Conservation (phyloP, 1,140 invertebrate species). For the Anoplolepis gracilipes region DNA sequence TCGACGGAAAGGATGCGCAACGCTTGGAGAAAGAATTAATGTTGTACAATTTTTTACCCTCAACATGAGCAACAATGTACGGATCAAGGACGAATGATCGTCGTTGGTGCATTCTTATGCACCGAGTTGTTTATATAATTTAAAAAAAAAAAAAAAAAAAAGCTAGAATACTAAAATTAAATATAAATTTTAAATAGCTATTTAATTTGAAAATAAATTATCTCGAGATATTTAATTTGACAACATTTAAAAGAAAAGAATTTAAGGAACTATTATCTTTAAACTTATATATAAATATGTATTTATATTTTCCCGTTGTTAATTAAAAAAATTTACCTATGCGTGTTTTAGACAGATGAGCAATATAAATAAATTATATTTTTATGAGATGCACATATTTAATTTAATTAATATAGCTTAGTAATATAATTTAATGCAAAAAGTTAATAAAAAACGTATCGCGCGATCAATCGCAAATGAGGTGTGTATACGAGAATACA, state of each 20-base stretch:
- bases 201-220: not conserved
- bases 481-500: constrained; percentile 26
- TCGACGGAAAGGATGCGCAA: constrained; percentile 13
- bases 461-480: constrained; percentile 9
- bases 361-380: constrained; percentile 1
- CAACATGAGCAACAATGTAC: not conserved
- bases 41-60: not conserved
- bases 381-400: not conserved
- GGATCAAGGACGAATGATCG: not conserved
- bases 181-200: not conserved
- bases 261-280: not conserved
- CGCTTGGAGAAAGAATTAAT: constrained; percentile 28
- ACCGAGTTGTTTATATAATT: not conserved
- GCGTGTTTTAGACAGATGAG: not conserved
- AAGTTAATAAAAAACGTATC: constrained; percentile 36
- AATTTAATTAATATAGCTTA: constrained; percentile 10
- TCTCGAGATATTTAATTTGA: not conserved
- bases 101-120: not conserved
- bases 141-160: too few species aligned
- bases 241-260: not conserved
- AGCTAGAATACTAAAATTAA: not conserved
- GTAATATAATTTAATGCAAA: constrained; percentile 7
- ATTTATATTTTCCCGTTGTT: not conserved
- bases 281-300: not conserved
- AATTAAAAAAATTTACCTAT: not conserved